A percentile compares a stretch with the other conserved stretches of the same genome.
Evolutionary conservation across 1,140 invertebrate genomes (phyloP).

Genomic region (Aphaenogaster ashmeadi): DNA sequence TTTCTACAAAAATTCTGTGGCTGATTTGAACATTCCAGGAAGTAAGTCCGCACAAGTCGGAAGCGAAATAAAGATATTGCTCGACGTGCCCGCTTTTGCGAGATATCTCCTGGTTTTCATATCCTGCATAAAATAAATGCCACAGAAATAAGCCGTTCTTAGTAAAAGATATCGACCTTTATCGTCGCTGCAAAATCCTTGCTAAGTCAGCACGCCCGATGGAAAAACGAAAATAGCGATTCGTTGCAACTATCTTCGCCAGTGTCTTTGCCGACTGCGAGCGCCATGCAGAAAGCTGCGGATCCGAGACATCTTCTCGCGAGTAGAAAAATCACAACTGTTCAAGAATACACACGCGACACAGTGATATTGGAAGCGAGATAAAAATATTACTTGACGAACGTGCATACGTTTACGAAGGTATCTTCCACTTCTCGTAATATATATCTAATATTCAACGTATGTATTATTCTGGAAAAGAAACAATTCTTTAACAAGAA

Average conservation of each 20-base stretch:
- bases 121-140: background rate
- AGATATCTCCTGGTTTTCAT: background rate
- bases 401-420: background rate
- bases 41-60: background rate
- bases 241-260: background rate
- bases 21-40: background rate
- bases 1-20: background rate
- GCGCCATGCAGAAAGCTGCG: background rate
- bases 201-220: background rate
- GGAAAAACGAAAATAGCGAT: background rate
- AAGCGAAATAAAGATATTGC: slow-evolving; percentile 18
- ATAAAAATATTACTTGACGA: slow-evolving; percentile 7
- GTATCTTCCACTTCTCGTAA: background rate
- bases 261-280: background rate
- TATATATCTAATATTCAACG: background rate
- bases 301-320: background rate
- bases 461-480: slow-evolving; percentile 13
- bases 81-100: background rate
- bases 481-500: slow-evolving; percentile 9
- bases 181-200: slow-evolving; percentile 10
- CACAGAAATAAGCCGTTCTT: slow-evolving; percentile 18
- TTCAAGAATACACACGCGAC: background rate
- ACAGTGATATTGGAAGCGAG: background rate
- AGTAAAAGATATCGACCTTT: background rate
- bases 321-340: slow-evolving; percentile 19